Conservation (phyloP, 2,888 invertebrate species). For the Chelonus formosanus region DNA sequence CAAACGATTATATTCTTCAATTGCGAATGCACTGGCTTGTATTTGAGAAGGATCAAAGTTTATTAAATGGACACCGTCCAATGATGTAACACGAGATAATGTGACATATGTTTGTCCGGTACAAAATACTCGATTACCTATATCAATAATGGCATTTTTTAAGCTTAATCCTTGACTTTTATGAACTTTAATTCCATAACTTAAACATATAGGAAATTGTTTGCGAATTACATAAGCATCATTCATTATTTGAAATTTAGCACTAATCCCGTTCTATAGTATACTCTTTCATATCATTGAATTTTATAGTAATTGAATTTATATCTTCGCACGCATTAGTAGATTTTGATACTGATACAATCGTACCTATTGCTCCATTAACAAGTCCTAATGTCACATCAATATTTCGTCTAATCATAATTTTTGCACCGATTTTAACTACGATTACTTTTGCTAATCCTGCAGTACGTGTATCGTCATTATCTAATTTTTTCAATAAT, state of each 20-base stretch:
- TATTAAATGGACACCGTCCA: constrained; percentile 41
- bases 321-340: constrained; percentile 21
- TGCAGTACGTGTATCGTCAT: constrained; percentile 37
- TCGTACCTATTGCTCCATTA: constrained; percentile 41
- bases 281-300: constrained; percentile 31
- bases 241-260: constrained; percentile 41
- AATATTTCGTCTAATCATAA: constrained; percentile 45
- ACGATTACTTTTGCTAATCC: constrained; percentile 41
- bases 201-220: constrained; percentile 43
- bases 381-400: constrained; percentile 44
- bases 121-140: constrained; percentile 38
- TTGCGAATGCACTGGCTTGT: constrained; percentile 14
- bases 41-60: constrained; percentile 39
- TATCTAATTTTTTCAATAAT: constrained; percentile 27
- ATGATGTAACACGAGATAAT: constrained; percentile 39
- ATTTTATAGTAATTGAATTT: constrained; percentile 32
- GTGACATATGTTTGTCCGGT: constrained; percentile 45
- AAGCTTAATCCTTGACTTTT: constrained; percentile 43
- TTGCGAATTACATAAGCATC: constrained; percentile 37
- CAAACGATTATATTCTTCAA: constrained; percentile 43
- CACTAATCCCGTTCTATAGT: constrained; percentile 33
- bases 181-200: constrained; percentile 44
- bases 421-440: constrained; percentile 41
- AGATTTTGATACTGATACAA: constrained; percentile 25
- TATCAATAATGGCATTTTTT: constrained; percentile 37